Evolutionary conservation across 2,888 invertebrate species (phyloP), one percentile per base, ranked within the genome.

Genomic region (Agrochola circellaris): DNA sequence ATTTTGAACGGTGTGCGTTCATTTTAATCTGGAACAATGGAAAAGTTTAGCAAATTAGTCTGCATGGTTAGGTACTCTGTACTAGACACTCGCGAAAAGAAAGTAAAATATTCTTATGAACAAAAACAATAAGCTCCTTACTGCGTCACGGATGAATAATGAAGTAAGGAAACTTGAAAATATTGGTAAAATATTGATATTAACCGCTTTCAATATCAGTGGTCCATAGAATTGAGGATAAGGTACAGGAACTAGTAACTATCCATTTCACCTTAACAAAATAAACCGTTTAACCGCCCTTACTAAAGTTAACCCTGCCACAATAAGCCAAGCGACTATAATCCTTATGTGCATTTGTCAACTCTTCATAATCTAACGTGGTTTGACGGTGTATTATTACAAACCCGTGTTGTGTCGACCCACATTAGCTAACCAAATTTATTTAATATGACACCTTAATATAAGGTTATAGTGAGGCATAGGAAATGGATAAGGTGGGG

Each of bases 1-100:
- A 95, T 95, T 86, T 86, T 92, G 91, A 90, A 73, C 88, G 88
- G 71, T 80, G 77, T 68, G 88, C 86, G 83, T 87, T 90, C 95
- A 94, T 96, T 92, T 92, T 95, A 88, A 91, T 91, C 96, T 96
- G 93, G 0, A 95, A 95, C 93, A 94, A 93, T 20, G 30, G n/a
- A 84, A 80, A 80, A 2, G 11, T 42, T 82, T 60, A 82, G 72
- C 23, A 51, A 34, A 51, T 34, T 34, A 34, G 6, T 17, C 6
- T 6, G 15, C 23, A 51, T 34, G 51, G 9, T 17, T 23, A 48
- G 15, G 15, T 5, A 23, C 20, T 65, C 26, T 30, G 13, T 48
- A 30, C 8, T 23, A 23, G 30, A 30, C 15, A 30, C 13, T 30
- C 30, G 30, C 26, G 13, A 48, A 66, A 5, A 30, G 13, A 8